Evolutionary conservation across 2,888 invertebrate genomes (phyloP).

Genomic region (Leucania comma): DNA sequence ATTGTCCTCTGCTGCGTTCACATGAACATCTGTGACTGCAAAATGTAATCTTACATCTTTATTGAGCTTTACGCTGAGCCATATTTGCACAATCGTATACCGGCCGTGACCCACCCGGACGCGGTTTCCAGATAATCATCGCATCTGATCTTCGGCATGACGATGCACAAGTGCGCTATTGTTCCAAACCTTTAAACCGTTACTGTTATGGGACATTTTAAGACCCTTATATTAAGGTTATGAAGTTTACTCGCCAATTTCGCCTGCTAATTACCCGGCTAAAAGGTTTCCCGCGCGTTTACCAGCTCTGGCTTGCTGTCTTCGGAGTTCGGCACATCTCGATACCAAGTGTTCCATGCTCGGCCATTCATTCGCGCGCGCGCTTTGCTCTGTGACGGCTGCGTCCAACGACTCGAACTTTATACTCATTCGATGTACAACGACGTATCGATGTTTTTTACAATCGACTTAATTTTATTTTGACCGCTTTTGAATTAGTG

Average conservation of each 20-base stretch:
- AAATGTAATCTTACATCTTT: slow-evolving; percentile 69
- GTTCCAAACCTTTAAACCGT: slow-evolving; percentile 61
- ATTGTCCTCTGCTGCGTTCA: slow-evolving; percentile 39
- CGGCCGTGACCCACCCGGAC: slow-evolving; percentile 76
- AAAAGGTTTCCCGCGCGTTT: slow-evolving; percentile 56
- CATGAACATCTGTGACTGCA: slow-evolving; percentile 65
- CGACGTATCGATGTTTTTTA: slow-evolving; percentile 74
- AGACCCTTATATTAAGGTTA: slow-evolving; percentile 55
- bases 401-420: slow-evolving; percentile 72
- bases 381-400: slow-evolving; percentile 80
- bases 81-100: slow-evolving; percentile 74
- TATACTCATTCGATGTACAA: slow-evolving; percentile 55
- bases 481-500: slow-evolving; percentile 45
- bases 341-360: slow-evolving; percentile 51
- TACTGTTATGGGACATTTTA: slow-evolving; percentile 62
- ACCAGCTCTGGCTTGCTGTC: slow-evolving; percentile 58
- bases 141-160: slow-evolving; percentile 73
- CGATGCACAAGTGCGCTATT: slow-evolving; percentile 74
- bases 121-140: slow-evolving; percentile 73
- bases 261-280: slow-evolving; percentile 60
- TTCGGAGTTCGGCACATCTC: slow-evolving; percentile 61
- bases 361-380: slow-evolving; percentile 84
- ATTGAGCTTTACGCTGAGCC: slow-evolving; percentile 64
- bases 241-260: slow-evolving; percentile 60
- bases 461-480: slow-evolving; percentile 65